Base-by-base conservation (phyloP, 2,888 invertebrate genomes). In the Aricia artaxerxes region DNA sequence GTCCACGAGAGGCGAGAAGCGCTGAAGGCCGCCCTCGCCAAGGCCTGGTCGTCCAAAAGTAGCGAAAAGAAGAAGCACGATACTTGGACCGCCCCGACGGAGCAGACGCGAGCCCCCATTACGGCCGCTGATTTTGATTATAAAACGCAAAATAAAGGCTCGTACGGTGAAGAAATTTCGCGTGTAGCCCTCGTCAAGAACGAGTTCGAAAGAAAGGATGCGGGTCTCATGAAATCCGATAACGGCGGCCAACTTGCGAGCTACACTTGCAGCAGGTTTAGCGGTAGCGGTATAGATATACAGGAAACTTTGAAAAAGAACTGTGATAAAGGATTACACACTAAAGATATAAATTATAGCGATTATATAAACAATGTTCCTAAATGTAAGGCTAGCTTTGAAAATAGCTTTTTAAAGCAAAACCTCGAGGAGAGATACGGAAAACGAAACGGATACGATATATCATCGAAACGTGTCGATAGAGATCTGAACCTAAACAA, bases 261-360 rank as follows among this genome's bases (percentile, higher is more conserved):
- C 85, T 91, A 91, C 81, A 88, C 87, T 81, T 93, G 91, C 85
- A 88, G 87, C 85, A 88, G 92, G 83, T 85, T 90, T 81, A 91
- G 89, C 84, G 93, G 92, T 80, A 93, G 89, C 86, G 91, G 91
- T 82, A 89, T 94, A 84, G 92, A 94, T 85, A 93, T 94, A 85
- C 90, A 94, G 85, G 94, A 94, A 84, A 92, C 94, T 83, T 89
- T 94, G 77, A 93, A 92, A 88, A 94, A 92, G 83, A 93, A 93
- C 93, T 94, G 94, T 93, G 94, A 94, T 90, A 93, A 93, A 91
- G 93, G 94, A 83, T 89, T 94, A 88, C 94, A 94, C 88, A 91
- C 87, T 89, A 92, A 92, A 88, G 92, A 94, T 85, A 87, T 91
- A 89, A 88, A 87, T 85, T 93, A 90, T 92, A 91, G 87, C 88